Evolutionary conservation across 2,113 vertebrate species (phyloP).

Genomic region (Neogale vison): DNA sequence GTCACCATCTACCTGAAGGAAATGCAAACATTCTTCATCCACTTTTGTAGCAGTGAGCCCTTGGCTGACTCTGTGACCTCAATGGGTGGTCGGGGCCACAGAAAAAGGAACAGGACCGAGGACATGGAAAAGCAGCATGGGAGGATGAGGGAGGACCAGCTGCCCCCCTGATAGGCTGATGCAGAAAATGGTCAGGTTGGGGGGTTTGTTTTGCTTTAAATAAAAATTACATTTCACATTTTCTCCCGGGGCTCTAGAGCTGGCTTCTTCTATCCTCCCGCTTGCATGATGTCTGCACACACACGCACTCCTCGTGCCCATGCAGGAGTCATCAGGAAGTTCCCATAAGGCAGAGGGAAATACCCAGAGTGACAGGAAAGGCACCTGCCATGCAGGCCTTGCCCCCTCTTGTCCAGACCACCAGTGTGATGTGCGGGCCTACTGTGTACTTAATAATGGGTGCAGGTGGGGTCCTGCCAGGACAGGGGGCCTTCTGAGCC

Average conservation of each 20-base stretch:
- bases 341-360: background rate
- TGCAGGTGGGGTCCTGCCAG: background rate
- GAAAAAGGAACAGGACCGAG: background rate
- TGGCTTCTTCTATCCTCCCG: background rate
- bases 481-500: background rate
- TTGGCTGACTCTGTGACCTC: accelerated
- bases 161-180: background rate
- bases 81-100: background rate
- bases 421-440: background rate
- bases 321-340: background rate
- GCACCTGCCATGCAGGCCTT: background rate
- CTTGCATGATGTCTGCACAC: background rate
- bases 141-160: background rate
- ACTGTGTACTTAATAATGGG: background rate
- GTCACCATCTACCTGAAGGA: slow-evolving; percentile 47
- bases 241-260: background rate
- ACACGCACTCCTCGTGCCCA: background rate
- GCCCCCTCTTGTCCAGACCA: background rate
- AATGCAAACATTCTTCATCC: slow-evolving; percentile 55
- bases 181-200: background rate
- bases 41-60: background rate
- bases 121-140: background rate
- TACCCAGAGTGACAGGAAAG: background rate
- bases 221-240: background rate
- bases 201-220: background rate